These are phyloP conservation scores for Mayetiola destructor DNA, from an alignment of 2,888 invertebrate genomes.

Conservation along the genomic window DNA sequence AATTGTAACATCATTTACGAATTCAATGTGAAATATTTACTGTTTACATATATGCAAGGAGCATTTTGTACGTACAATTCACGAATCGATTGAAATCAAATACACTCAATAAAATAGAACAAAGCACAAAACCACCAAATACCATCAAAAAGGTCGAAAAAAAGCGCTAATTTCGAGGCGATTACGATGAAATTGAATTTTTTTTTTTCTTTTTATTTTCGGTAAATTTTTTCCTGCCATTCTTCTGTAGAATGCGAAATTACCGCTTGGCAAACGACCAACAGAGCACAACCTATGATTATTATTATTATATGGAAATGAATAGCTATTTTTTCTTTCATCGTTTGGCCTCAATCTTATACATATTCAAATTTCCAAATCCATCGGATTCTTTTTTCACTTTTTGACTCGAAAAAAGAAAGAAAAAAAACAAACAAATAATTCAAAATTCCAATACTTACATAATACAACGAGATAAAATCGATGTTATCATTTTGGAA, in stretches of 20 bases:
- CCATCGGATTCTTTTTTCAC: neutral
- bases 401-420: too few species aligned
- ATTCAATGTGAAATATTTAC: neutral
- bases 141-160: too few species aligned
- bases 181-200: neutral
- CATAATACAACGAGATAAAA: conserved; percentile 32
- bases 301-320: neutral
- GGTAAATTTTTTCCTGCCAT: neutral
- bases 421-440: neutral
- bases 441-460: conserved; percentile 24
- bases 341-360: neutral
- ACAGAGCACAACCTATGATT: neutral
- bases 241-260: neutral
- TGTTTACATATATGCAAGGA: neutral
- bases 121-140: too few species aligned
- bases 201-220: neutral
- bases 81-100: neutral
- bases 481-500: conserved; percentile 30
- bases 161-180: too few species aligned
- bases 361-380: neutral
- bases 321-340: neutral
- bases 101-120: neutral
- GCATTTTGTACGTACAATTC: neutral
- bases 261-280: neutral
- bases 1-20: neutral